Conservation (phyloP, 2,797 vertebrate species). For the Lepus townsendii region DNA sequence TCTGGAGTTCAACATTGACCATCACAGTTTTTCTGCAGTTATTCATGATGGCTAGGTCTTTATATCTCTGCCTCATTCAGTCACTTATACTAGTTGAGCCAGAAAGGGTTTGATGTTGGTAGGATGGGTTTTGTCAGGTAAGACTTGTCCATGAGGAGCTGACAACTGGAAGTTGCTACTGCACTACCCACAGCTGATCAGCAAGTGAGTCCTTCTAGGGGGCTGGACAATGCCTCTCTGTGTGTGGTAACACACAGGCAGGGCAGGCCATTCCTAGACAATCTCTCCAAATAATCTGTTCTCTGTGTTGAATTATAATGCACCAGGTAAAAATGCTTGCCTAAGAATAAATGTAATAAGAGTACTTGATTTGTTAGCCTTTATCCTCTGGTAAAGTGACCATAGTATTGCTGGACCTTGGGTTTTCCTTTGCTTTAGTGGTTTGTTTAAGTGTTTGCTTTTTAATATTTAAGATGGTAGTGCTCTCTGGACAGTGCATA, state of each 20-base stretch:
- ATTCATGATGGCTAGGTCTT: background rate
- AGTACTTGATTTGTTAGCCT: background rate
- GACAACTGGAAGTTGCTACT: background rate
- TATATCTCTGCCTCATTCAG: background rate
- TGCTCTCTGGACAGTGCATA: background rate
- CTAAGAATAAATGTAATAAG: background rate
- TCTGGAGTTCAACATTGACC: background rate
- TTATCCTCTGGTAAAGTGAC: background rate
- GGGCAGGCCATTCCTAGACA: background rate
- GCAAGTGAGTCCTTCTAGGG: background rate
- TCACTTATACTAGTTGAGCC: background rate
- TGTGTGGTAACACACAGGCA: background rate
- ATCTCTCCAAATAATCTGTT: background rate
- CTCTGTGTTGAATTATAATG: conserved; percentile 31
- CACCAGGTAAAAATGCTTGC: background rate
- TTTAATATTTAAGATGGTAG: conserved; percentile 8
- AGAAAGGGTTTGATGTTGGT: background rate
- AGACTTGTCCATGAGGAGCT: background rate
- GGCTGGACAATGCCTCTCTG: background rate
- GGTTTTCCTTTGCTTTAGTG: background rate
- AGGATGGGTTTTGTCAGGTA: background rate
- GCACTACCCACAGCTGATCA: background rate
- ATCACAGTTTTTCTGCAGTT: background rate
- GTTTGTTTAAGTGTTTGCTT: background rate
- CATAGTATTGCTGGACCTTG: background rate